phyloP scores from a whole-genome alignment of 2,113 vertebrate species.

The Empidonax alnorum region DNA sequence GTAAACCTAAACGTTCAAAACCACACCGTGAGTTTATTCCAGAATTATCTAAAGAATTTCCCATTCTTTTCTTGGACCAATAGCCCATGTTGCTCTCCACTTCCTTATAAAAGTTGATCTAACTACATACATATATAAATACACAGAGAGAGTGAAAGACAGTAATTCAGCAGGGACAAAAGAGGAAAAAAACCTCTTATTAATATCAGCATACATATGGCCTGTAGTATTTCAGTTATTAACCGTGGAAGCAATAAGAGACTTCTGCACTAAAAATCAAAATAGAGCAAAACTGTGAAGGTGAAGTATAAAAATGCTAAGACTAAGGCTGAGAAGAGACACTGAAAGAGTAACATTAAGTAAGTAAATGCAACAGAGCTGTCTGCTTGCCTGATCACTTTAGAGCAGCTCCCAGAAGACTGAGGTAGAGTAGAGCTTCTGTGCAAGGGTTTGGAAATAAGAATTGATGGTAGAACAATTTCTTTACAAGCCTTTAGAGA shows the following conservation, averaged over 20 bases:
- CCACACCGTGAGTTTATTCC: background rate
- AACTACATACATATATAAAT: background rate
- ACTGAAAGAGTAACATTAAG: constrained; percentile 1
- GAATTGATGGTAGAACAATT: constrained; percentile 47
- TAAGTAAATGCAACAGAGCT: constrained; percentile 26
- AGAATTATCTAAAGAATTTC: constrained; percentile 16
- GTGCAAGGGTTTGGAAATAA: constrained; percentile 12
- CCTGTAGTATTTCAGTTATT: background rate
- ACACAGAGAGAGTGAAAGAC: background rate
- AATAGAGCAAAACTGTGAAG: constrained; percentile 5
- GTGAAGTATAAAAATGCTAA: background rate
- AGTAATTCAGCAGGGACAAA: background rate
- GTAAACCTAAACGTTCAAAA: background rate
- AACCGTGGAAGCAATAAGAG: background rate
- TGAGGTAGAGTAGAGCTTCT: background rate
- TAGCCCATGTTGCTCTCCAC: background rate
- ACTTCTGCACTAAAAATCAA: background rate
- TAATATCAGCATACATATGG: background rate
- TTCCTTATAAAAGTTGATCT: background rate
- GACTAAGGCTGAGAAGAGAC: background rate
- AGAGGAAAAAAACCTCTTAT: background rate
- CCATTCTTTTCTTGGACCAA: background rate
- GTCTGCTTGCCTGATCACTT: constrained; percentile 4
- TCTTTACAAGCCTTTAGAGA: constrained; percentile 34
- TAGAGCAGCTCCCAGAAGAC: constrained; percentile 26